Percentiles rank a stretch among this genome's conserved stretches.
phyloP scores from a whole-genome alignment of 2,797 vertebrate genomes.

The Taeniopygia guttata region DNA sequence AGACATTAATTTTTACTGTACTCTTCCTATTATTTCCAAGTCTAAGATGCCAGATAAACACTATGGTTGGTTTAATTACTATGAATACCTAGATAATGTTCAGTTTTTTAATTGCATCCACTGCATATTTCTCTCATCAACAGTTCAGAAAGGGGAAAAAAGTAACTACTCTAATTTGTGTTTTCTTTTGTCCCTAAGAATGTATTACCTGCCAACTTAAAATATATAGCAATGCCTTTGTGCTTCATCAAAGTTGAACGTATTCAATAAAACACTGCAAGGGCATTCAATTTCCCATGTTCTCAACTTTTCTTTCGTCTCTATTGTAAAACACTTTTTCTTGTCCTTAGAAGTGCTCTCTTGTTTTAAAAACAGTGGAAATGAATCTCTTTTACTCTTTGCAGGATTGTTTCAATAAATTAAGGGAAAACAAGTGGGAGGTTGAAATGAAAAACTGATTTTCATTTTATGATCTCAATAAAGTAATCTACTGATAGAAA shows the following conservation, averaged over 20 bases:
- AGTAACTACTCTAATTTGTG: background rate
- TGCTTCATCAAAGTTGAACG: slow-evolving; percentile 23
- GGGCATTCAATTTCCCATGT: slow-evolving; percentile 29
- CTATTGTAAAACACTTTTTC: slow-evolving; percentile 10
- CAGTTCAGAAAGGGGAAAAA: background rate
- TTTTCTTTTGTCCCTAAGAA: slow-evolving; percentile 14
- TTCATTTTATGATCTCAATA: slow-evolving; percentile 43
- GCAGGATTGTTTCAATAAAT: slow-evolving; percentile 29
- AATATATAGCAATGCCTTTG: background rate
- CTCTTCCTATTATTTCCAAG: background rate
- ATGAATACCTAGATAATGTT: background rate
- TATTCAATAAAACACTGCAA: slow-evolving; percentile 24
- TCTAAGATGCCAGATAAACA: background rate
- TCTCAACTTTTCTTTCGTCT: slow-evolving; percentile 13
- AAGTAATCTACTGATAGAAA: slow-evolving; percentile 36
- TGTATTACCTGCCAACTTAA: background rate
- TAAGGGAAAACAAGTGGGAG: background rate
- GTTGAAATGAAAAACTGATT: slow-evolving; percentile 33
- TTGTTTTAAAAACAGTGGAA: slow-evolving; percentile 12
- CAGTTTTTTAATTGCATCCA: background rate
- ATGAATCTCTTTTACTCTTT: slow-evolving; percentile 30
- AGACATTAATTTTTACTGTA: background rate
- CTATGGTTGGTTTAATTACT: background rate
- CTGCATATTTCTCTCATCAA: background rate
- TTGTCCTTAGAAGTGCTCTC: background rate